Percentiles rank a stretch among this genome's conserved stretches.
phyloP scores from a whole-genome alignment of 2,888 invertebrate genomes.

The Cylindroiulus punctatus region DNA sequence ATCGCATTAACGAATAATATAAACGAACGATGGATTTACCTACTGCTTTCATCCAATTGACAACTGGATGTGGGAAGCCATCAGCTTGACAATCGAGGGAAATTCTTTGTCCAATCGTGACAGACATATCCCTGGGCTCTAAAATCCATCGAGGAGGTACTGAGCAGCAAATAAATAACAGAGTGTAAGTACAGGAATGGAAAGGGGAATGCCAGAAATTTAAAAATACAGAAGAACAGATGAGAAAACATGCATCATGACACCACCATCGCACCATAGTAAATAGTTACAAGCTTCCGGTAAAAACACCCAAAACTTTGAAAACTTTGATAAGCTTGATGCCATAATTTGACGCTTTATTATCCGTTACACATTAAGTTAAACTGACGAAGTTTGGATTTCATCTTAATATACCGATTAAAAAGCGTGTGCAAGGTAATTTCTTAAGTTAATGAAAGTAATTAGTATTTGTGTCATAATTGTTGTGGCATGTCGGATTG shows the following conservation, averaged over 20 bases:
- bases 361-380: neutral
- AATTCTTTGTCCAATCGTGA: slow-evolving; percentile 92
- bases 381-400: neutral
- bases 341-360: neutral
- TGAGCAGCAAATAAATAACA: slow-evolving; percentile 64
- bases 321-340: neutral
- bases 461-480: slow-evolving; percentile 40
- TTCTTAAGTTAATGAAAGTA: neutral
- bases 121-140: slow-evolving; percentile 93
- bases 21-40: slow-evolving; percentile 71
- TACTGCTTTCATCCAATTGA: slow-evolving; percentile 95
- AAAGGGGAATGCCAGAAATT: neutral
- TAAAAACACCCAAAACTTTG: neutral
- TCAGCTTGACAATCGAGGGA: slow-evolving; percentile 96
- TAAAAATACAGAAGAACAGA: neutral
- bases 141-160: slow-evolving; percentile 96
- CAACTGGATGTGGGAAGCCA: slow-evolving; percentile 92
- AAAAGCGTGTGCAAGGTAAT: slow-evolving; percentile 27
- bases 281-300: neutral
- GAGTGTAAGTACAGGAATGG: slow-evolving; percentile 2
- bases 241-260: slow-evolving; percentile 45
- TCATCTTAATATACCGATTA: neutral
- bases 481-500: neutral
- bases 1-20: slow-evolving; percentile 25
- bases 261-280: slow-evolving; percentile 43